A percentile compares a stretch with the other conserved stretches of the same genome.
These are phyloP conservation scores for Labia minor DNA, from an alignment of 2,888 invertebrate genomes.

Conservation along the genomic window DNA sequence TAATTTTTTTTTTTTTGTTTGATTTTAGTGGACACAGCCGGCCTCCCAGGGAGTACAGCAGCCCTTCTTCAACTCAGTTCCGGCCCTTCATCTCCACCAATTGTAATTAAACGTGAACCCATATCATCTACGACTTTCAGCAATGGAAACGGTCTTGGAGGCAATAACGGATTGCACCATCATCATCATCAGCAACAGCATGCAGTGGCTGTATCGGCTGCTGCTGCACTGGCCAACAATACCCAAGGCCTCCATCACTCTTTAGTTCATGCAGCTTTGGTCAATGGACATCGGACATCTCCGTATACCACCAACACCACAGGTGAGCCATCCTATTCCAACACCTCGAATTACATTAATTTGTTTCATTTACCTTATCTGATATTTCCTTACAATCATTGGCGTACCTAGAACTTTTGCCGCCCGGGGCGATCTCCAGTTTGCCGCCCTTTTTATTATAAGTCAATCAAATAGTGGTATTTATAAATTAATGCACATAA, in stretches of 20 bases:
- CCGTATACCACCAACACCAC: slow-evolving; percentile 51
- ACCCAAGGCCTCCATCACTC: slow-evolving; percentile 26
- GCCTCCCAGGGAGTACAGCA: neutral
- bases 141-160: slow-evolving; percentile 28
- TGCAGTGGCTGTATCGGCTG: neutral
- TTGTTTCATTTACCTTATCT: too few species aligned
- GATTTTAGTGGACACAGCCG: neutral
- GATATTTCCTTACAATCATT: too few species aligned
- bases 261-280: slow-evolving; percentile 31
- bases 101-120: slow-evolving; percentile 24
- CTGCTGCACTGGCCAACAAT: slow-evolving; percentile 36
- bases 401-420: too few species aligned
- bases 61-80: neutral
- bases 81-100: slow-evolving; percentile 23
- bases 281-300: slow-evolving; percentile 47
- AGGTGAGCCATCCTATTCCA: slow-evolving; percentile 38
- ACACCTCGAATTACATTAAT: too few species aligned
- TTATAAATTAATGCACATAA: too few species aligned
- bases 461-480: too few species aligned
- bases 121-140: neutral
- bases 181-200: slow-evolving; percentile 49
- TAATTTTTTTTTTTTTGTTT: neutral
- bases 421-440: too few species aligned
- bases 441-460: too few species aligned
- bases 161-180: slow-evolving; percentile 49